Evolutionary conservation across 2,113 vertebrate species (phyloP).

Genomic region (Bos indicus): DNA sequence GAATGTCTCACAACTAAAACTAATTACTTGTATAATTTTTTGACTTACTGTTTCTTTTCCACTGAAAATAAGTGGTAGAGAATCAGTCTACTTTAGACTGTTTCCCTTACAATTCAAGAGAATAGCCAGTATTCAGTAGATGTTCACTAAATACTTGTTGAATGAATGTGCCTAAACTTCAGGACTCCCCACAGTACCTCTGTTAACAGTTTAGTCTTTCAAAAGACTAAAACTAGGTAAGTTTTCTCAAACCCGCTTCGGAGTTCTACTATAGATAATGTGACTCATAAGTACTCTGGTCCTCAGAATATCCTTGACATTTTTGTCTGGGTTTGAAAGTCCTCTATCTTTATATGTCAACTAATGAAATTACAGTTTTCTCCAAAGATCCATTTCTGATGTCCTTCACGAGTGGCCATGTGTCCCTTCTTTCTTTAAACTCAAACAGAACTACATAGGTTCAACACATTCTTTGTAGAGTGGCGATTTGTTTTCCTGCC

Average conservation of each 20-base stretch:
- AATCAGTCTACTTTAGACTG: neutral
- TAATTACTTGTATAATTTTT: neutral
- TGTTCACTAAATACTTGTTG: neutral
- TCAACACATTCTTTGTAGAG: neutral
- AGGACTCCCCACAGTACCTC: neutral
- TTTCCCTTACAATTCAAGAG: neutral
- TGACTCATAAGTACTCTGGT: neutral
- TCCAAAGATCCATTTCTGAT: neutral
- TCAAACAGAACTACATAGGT: neutral
- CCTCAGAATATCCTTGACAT: neutral
- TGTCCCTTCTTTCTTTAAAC: neutral
- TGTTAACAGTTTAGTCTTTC: neutral
- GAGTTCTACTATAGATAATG: neutral
- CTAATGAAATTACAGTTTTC: neutral
- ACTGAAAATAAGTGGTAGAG: neutral
- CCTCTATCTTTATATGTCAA: neutral
- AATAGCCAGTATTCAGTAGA: neutral
- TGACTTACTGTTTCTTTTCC: neutral
- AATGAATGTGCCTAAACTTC: neutral
- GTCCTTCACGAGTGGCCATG: neutral
- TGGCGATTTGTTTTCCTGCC: neutral
- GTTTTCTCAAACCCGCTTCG: neutral
- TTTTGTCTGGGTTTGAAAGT: neutral
- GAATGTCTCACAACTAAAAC: neutral
- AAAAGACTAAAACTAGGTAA: neutral